Evolutionary conservation across 2,113 vertebrate genomes (phyloP), one percentile per base, ranked within the genome.

Genomic region (Guaruba guarouba): DNA sequence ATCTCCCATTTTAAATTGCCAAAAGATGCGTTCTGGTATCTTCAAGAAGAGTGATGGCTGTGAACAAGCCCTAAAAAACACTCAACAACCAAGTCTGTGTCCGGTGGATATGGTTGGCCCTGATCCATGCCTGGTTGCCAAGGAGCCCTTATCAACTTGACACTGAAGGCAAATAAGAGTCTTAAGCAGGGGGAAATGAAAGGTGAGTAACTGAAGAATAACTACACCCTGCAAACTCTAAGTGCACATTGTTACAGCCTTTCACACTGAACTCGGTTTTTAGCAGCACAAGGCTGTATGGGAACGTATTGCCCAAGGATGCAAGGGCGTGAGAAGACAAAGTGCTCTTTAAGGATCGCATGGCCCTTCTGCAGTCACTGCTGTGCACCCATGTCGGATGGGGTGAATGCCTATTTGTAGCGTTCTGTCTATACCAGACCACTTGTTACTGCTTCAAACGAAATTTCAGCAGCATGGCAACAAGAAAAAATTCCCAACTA

Each of bases 371-470:
- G 3, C 80, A 37, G 62, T 5, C 24, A 12, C 5, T 5, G 16
- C 17, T 2, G 2, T 0, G 4, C 71, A 67, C 3, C 43, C 3
- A 0, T 20, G 55, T 48, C 85, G 69, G 61, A n/a, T 0, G 5
- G 39, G 22, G 62, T 5, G 62, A 41, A 28, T 0, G 9, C 46
- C 41, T 67, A 17, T 73, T 68, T 51, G 37, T 46, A 69, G 85
- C 19, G 9, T 20, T 59, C 57, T 41, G 11, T 31, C 48, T 46
- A 2, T 20, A 48, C 63, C 70, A 75, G 35, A 71, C 7, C 55
- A 75, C 69, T 71, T 82, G 9, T 44, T 82, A 62, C 39, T 52
- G 33, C 59, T 85, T 85, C 46, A 84, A 93, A 67, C 31, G 74
- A 73, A 67, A 77, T 18, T 88, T 63, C 91, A 86, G 24, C 63